Conservation (phyloP, 2,888 invertebrate genomes). For the Stenodema calcarata region DNA sequence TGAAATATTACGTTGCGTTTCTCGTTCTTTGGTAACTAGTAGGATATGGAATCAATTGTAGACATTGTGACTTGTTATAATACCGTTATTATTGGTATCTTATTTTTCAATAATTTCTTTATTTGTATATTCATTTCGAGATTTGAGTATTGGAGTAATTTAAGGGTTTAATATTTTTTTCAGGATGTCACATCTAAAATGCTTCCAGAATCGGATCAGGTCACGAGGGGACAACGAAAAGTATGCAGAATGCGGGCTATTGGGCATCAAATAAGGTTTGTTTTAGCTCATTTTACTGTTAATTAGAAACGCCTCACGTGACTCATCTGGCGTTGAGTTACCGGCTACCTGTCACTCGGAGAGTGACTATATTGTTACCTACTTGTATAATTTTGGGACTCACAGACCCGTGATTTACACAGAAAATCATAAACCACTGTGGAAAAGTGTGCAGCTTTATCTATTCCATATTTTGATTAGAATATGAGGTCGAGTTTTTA, state of each 20-base stretch:
- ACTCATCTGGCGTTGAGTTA: too few species aligned
- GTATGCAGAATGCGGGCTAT: slow-evolving; percentile 74
- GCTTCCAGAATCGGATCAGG: slow-evolving; percentile 66
- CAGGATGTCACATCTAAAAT: slow-evolving; percentile 70
- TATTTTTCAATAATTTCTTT: neutral
- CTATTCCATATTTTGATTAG: too few species aligned
- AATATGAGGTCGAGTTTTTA: too few species aligned
- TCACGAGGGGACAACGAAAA: slow-evolving; percentile 61
- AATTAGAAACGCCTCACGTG: too few species aligned
- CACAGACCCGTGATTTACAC: too few species aligned
- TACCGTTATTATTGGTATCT: neutral
- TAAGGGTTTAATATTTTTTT: slow-evolving; percentile 54
- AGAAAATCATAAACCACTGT: too few species aligned
- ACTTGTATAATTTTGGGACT: too few species aligned
- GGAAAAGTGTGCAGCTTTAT: too few species aligned
- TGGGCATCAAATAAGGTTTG: slow-evolving; percentile 77
- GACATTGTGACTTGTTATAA: neutral
- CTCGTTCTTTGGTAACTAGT: neutral
- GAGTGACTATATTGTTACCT: too few species aligned
- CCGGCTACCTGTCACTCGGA: too few species aligned
- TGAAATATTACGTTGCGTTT: too few species aligned
- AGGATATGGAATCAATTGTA: neutral
- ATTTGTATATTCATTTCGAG: neutral
- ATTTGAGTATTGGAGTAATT: neutral
- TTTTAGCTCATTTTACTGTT: too few species aligned